Conservation (phyloP, 2,888 invertebrate species). For the Dynastes tityus region DNA sequence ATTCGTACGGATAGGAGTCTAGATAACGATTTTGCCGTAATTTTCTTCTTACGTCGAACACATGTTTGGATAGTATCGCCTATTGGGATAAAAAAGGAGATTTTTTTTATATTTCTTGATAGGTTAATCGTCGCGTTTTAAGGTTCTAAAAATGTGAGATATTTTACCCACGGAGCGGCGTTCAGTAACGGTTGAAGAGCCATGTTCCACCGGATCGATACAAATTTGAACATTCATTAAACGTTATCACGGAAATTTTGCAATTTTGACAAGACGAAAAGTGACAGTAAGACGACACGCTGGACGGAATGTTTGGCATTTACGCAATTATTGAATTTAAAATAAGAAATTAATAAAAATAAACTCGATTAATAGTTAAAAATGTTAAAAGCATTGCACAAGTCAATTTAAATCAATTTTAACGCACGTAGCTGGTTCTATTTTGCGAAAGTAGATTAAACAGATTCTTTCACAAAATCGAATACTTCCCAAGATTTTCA, state of each 20-base stretch:
- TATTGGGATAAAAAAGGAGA: constrained; percentile 6
- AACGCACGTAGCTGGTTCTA: too few relatives aligned
- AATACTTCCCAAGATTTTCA: too few relatives aligned
- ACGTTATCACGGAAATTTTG: constrained; percentile 50
- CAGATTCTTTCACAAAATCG: too few relatives aligned
- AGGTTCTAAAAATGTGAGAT: not conserved
- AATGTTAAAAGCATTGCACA: too few relatives aligned
- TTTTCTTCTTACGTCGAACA: constrained; percentile 22
- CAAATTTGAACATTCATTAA: constrained; percentile 49
- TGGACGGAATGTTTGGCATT: too few relatives aligned
- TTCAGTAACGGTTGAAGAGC: constrained; percentile 27
- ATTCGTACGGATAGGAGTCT: constrained; percentile 37
- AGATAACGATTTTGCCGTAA: constrained; percentile 23
- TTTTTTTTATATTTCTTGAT: too few relatives aligned
- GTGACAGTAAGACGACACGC: constrained; percentile 11
- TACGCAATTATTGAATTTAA: too few relatives aligned
- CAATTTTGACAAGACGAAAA: constrained; percentile 46
- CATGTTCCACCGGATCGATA: constrained; percentile 36
- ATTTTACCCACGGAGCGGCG: constrained; percentile 30
- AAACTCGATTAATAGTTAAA: too few relatives aligned
- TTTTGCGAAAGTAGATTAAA: too few relatives aligned
- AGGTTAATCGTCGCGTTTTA: not conserved
- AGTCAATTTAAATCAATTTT: too few relatives aligned
- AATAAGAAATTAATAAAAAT: too few relatives aligned
- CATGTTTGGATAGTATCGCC: constrained; percentile 30